Base-by-base conservation (phyloP, 2,113 vertebrate genomes). In the Sitta europaea region DNA sequence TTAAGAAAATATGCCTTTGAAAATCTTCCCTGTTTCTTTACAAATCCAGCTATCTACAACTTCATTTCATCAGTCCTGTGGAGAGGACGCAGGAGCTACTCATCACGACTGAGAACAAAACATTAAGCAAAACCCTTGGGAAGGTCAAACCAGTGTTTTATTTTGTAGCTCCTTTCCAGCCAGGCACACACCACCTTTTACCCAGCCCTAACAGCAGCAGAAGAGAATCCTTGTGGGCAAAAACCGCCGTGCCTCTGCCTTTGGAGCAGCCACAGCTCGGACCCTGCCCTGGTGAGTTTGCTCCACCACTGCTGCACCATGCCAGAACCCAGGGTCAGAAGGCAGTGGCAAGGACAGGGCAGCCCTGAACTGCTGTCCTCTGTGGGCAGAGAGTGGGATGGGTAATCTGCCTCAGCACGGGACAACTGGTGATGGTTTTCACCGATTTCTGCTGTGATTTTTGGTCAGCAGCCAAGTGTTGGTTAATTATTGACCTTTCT, bases 151-250 rank as follows among this genome's bases (percentile, higher is more conserved):
- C 22, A n/a, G 8, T 5, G 17, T 79, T 76, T 90, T 76, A 29
- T 51, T 35, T 33, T 65, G n/a, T 5, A 79, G 75, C 89, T 82
- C 40, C 78, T 28, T 14, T 20, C 33, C 15, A 88, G 65, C 38
- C 29, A 54, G 65, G 50, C 5, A 1, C 51, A 29, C 43, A 35
- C 9, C 54, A 48, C 40, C 19, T 33, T 45, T 21, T 17, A 50
- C 16, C 15, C 63, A 54, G 40, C 22, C 5, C 0, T 0, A 27
- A 36, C 0, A 61, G 72, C 43, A 54, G 62, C 53, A 20, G 2
- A 22, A 20, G 2, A 22, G 15, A 38, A 43, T 4, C 3, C 0
- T 0, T 0, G 17, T 3, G 4, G 51, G 19, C 48, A 85, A 67
- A 67, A 80, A 43, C 4, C 24, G 36, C 36, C 0, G 0, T 8